phyloP scores from a whole-genome alignment of 2,888 invertebrate genomes.

The Apeira syringaria region DNA sequence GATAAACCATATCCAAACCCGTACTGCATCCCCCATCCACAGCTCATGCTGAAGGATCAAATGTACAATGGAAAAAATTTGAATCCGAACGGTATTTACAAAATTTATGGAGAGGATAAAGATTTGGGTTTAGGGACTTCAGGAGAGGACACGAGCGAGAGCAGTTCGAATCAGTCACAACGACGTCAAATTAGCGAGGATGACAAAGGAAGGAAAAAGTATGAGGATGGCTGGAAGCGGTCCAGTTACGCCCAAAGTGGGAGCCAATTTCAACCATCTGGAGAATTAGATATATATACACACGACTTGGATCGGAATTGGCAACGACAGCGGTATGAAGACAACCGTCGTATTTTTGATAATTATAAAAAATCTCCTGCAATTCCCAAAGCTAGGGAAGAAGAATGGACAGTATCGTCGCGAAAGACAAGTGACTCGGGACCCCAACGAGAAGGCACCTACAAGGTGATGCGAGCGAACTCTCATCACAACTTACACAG shows the following conservation, averaged over 20 bases:
- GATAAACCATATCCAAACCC: conserved; percentile 87
- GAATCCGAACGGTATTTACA: conserved; percentile 82
- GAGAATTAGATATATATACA: conserved; percentile 87
- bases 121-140: conserved; percentile 93
- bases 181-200: conserved; percentile 84
- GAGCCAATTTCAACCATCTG: conserved; percentile 85
- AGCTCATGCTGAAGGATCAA: conserved; percentile 84
- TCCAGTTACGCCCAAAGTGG: conserved; percentile 83
- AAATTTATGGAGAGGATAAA: conserved; percentile 87
- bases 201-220: conserved; percentile 81
- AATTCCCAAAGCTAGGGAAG: conserved; percentile 52
- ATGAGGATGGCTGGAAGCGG: conserved; percentile 88
- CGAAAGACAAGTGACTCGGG: conserved; percentile 70
- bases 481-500: conserved; percentile 86
- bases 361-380: conserved; percentile 62
- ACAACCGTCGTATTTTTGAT: conserved; percentile 63
- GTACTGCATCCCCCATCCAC: conserved; percentile 89
- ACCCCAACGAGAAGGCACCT: conserved; percentile 73
- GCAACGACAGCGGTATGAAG: conserved; percentile 75
- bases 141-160: conserved; percentile 93
- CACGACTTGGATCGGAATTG: conserved; percentile 83
- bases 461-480: conserved; percentile 81
- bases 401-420: conserved; percentile 54
- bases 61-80: conserved; percentile 81
- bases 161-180: conserved; percentile 90